These are phyloP conservation scores for Notiomystis cincta DNA, from an alignment of 2,113 vertebrate genomes.

Conservation along the genomic window DNA sequence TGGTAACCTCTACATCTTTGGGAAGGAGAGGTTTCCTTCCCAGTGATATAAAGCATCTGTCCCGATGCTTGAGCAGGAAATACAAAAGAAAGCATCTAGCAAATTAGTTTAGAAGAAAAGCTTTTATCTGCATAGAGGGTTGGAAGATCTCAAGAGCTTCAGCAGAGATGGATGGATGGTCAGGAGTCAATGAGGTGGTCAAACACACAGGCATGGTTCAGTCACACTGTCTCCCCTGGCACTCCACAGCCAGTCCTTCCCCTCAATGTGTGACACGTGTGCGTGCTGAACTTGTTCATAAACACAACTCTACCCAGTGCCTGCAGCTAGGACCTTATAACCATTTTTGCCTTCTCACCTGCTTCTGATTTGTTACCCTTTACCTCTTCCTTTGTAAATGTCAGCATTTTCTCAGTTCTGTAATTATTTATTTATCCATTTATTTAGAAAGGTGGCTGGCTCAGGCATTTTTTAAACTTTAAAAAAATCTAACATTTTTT, in stretches of 20 bases:
- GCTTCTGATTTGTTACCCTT: not conserved
- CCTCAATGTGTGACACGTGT: not conserved
- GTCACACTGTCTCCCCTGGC: not conserved
- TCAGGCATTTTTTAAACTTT: not conserved
- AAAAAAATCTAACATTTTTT: not conserved
- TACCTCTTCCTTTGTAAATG: not conserved
- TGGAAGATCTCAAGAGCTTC: conserved; percentile 10
- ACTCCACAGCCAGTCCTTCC: no score
- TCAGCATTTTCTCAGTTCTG: not conserved
- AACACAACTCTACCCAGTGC: not conserved
- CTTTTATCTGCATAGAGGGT: not conserved
- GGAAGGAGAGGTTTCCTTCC: conserved; percentile 7
- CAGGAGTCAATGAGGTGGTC: not conserved
- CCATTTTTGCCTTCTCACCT: not conserved
- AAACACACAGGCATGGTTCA: not conserved
- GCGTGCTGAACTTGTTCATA: not conserved
- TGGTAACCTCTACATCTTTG: not conserved
- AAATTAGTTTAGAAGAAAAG: not conserved
- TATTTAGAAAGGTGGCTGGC: not conserved
- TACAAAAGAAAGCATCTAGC: not conserved
- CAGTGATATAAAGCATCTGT: not conserved
- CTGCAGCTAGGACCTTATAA: not conserved
- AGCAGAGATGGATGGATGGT: not conserved
- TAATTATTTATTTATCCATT: not conserved
- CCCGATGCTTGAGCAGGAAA: not conserved